phyloP scores from a whole-genome alignment of 2,888 invertebrate genomes.

The Andrena fulva region DNA sequence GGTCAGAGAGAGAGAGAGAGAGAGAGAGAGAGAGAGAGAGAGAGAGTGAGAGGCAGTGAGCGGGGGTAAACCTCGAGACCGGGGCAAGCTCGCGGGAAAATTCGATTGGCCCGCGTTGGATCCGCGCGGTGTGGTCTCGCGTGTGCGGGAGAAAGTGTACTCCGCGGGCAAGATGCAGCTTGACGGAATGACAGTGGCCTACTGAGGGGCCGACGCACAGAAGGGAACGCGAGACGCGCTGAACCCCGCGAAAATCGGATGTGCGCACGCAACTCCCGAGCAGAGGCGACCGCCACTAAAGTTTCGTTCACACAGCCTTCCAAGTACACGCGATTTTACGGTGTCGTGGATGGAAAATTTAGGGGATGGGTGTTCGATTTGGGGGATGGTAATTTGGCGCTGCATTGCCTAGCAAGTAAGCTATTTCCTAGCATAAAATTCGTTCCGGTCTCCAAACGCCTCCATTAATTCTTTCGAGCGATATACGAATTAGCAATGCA shows the following conservation, averaged over 20 bases:
- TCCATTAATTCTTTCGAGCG: too few species aligned
- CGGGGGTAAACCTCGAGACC: background rate
- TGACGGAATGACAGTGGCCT: conserved; percentile 70
- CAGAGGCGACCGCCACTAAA: conserved; percentile 13
- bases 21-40: background rate
- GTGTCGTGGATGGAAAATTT: too few species aligned
- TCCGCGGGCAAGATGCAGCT: conserved; percentile 64
- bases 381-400: too few species aligned
- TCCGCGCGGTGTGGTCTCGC: conserved; percentile 54
- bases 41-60: too few species aligned
- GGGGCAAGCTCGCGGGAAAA: conserved; percentile 25
- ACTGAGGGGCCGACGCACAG: conserved; percentile 63
- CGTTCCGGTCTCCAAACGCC: too few species aligned
- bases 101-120: conserved; percentile 31
- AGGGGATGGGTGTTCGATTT: too few species aligned
- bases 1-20: background rate
- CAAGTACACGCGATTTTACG: too few species aligned
- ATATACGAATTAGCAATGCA: too few species aligned
- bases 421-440: too few species aligned
- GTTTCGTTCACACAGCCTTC: conserved; percentile 26
- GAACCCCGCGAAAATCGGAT: conserved; percentile 71
- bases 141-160: conserved; percentile 45
- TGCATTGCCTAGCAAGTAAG: too few species aligned
- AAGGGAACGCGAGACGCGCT: conserved; percentile 44
- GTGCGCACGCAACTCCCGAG: conserved; percentile 69